Conservation (phyloP, 2,888 invertebrate genomes). For the Cataglyphis altisquamis region DNA sequence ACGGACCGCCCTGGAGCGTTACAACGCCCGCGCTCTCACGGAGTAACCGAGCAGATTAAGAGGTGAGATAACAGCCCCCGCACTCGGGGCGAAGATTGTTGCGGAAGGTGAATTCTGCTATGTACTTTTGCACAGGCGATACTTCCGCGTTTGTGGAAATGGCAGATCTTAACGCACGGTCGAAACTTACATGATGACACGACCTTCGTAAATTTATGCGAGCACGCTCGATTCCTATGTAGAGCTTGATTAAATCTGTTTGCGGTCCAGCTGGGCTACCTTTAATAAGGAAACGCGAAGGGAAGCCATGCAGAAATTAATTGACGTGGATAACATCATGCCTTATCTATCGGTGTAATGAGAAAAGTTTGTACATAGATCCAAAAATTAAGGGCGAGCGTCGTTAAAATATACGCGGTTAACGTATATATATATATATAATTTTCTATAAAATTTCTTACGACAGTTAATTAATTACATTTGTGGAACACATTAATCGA, state of each 20-base stretch:
- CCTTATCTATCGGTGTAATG: neutral
- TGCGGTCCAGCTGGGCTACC: neutral
- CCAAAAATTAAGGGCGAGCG: constrained; percentile 19
- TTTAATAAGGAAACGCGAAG: constrained; percentile 34
- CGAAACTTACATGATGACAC: constrained; percentile 52
- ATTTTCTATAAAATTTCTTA: constrained; percentile 6
- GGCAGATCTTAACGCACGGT: constrained; percentile 54
- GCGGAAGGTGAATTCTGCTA: constrained; percentile 7
- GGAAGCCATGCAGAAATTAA: constrained; percentile 26
- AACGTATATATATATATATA: neutral
- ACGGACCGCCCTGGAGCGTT: constrained; percentile 49
- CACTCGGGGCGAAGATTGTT: constrained; percentile 36
- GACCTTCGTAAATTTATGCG: constrained; percentile 30
- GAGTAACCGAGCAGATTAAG: constrained; percentile 54
- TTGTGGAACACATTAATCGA: neutral
- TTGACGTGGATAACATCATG: constrained; percentile 23
- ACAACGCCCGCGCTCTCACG: constrained; percentile 50
- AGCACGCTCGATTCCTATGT: constrained; percentile 22
- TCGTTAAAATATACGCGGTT: neutral
- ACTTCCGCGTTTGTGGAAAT: constrained; percentile 45
- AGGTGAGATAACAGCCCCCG: constrained; percentile 40
- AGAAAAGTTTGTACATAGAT: neutral
- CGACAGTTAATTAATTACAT: neutral
- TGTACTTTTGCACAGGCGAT: constrained; percentile 30
- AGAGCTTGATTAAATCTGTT: constrained; percentile 41